phyloP scores from a whole-genome alignment of 2,797 vertebrate genomes.

The Acipenser transmontanus region DNA sequence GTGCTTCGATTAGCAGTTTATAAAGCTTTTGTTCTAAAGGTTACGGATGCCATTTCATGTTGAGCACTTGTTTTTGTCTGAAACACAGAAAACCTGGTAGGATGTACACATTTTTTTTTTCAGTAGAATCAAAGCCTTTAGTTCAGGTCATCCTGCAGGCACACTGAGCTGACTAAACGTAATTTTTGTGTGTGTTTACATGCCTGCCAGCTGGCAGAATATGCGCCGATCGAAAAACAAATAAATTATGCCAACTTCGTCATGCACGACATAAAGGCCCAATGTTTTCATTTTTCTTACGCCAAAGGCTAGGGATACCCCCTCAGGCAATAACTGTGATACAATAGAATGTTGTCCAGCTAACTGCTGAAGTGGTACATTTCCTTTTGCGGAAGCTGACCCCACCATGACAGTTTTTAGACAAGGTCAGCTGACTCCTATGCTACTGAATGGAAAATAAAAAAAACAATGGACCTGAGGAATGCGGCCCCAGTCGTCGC shows the following conservation, averaged over 20 bases:
- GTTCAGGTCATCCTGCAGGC: neutral
- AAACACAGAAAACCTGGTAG: neutral
- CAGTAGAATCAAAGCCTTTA: neutral
- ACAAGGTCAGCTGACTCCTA: conserved; percentile 44
- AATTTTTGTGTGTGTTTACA: neutral
- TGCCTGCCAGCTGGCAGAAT: too few species aligned
- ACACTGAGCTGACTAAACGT: conserved; percentile 8
- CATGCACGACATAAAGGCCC: too few species aligned
- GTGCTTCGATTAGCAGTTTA: neutral
- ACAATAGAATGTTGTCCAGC: neutral
- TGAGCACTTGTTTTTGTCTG: neutral
- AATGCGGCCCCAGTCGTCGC: conserved; percentile 4
- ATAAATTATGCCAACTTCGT: too few species aligned
- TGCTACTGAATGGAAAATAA: conserved; percentile 29
- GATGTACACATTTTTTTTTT: neutral
- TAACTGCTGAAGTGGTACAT: neutral
- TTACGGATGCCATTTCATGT: neutral
- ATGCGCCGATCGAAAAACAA: too few species aligned
- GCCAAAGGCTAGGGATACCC: neutral
- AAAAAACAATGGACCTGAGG: conserved; percentile 34
- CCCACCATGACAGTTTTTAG: conserved; percentile 32
- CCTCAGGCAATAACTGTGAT: neutral
- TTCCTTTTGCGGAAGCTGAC: conserved; percentile 39
- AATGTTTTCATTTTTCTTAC: too few species aligned
- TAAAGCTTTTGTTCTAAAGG: neutral